Conservation (phyloP, 2,888 invertebrate genomes). For the Cecidostiba fungosa region DNA sequence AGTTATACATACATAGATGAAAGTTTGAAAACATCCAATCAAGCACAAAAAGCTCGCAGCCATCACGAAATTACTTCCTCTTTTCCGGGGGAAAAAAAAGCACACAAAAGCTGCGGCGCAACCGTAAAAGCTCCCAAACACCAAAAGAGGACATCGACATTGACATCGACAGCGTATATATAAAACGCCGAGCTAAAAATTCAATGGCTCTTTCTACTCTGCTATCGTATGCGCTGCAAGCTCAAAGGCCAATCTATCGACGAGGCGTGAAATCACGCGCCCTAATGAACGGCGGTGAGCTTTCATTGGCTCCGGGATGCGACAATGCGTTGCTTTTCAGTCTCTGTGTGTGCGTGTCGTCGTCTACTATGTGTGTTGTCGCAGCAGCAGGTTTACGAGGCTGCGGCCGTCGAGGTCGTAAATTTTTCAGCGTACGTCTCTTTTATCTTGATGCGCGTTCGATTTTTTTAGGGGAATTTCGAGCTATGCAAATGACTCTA, state of each 20-base stretch:
- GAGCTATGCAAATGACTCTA: not conserved
- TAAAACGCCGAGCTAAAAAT: slow-evolving; percentile 7
- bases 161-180: not conserved
- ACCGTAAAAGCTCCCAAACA: not conserved
- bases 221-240: not conserved
- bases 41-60: not conserved
- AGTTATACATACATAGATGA: not conserved
- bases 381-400: not conserved
- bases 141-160: not conserved
- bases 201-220: not conserved
- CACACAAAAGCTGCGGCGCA: not conserved
- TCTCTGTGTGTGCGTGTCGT: not conserved
- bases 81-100: not conserved
- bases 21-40: not conserved
- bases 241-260: slow-evolving; percentile 29
- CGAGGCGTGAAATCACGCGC: slow-evolving; percentile 22
- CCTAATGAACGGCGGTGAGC: slow-evolving; percentile 17
- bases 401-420: not conserved
- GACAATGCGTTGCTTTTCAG: slow-evolving; percentile 2
- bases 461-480: slow-evolving; percentile 3
- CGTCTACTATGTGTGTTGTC: too few relatives aligned
- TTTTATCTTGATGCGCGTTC: not conserved
- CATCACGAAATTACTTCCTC: not conserved
- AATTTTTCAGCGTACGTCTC: not conserved
- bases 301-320: not conserved